Percentiles rank a stretch among this genome's conserved stretches.
phyloP scores from a whole-genome alignment of 2,113 vertebrate species.

The Pao palembangensis region DNA sequence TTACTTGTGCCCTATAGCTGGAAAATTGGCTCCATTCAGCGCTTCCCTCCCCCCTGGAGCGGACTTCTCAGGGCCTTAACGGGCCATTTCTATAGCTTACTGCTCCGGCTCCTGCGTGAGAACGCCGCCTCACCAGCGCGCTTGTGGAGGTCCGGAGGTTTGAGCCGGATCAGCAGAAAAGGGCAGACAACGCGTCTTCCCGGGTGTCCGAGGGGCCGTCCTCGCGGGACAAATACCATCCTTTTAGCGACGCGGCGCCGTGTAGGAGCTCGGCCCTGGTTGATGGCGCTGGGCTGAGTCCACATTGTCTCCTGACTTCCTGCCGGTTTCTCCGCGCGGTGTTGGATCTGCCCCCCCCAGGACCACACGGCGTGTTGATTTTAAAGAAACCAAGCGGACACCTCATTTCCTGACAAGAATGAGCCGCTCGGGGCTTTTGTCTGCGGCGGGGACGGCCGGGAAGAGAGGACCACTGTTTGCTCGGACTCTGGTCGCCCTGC shows the following conservation, averaged over 20 bases:
- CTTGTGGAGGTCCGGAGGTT: constrained; percentile 53
- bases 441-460: constrained; percentile 57
- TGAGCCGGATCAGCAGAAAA: constrained; percentile 57
- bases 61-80: constrained; percentile 59
- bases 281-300: constrained; percentile 48
- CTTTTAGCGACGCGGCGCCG: constrained; percentile 25
- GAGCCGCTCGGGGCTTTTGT: constrained; percentile 62
- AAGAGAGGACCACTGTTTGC: constrained; percentile 64
- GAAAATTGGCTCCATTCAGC: constrained; percentile 64
- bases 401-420: constrained; percentile 65
- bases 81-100: constrained; percentile 64
- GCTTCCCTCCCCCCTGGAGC: constrained; percentile 55
- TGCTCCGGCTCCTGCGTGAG: constrained; percentile 51
- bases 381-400: constrained; percentile 66
- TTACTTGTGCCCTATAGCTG: constrained; percentile 62
- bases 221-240: constrained; percentile 37
- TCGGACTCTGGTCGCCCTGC: constrained; percentile 67
- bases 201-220: constrained; percentile 40
- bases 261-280: constrained; percentile 51
- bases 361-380: constrained; percentile 67
- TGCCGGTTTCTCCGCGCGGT: constrained; percentile 59
- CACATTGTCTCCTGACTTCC: constrained; percentile 60
- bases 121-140: constrained; percentile 50
- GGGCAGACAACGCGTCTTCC: constrained; percentile 53
- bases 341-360: constrained; percentile 66